Conservation (phyloP, 2,888 invertebrate genomes). For the Agriopis leucophaearia region DNA sequence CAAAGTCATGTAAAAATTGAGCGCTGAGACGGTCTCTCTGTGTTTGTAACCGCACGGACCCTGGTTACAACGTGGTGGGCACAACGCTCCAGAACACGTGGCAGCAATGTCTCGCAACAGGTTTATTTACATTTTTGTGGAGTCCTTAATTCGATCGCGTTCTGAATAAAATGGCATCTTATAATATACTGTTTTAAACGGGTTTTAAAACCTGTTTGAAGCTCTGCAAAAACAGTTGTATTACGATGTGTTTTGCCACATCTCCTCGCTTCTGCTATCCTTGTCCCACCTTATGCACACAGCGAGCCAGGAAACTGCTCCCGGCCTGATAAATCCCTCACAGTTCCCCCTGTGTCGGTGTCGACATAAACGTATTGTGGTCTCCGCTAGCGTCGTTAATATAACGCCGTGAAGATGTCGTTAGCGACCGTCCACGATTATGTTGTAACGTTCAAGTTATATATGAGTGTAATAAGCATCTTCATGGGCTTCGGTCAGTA, state of each 20-base stretch:
- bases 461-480: slow-evolving; percentile 29
- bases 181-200: too few species aligned
- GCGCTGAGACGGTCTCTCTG: too few species aligned
- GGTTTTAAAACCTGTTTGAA: too few species aligned
- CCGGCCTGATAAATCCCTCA: slow-evolving; percentile 71
- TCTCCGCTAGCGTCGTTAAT: slow-evolving; percentile 43
- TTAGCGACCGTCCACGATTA: slow-evolving; percentile 40
- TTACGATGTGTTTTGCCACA: slow-evolving; percentile 4
- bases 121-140: too few species aligned
- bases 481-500: neutral
- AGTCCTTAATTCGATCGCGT: too few species aligned
- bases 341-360: slow-evolving; percentile 53
- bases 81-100: too few species aligned
- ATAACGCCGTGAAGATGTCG: slow-evolving; percentile 41
- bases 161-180: too few species aligned
- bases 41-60: too few species aligned
- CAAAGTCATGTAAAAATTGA: too few species aligned
- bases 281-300: slow-evolving; percentile 41
- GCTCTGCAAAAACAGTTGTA: too few species aligned
- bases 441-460: slow-evolving; percentile 36
- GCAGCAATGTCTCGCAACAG: too few species aligned
- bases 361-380: slow-evolving; percentile 64
- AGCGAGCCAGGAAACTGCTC: slow-evolving; percentile 63
- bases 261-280: slow-evolving; percentile 22
- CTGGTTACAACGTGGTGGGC: too few species aligned